phyloP scores from a whole-genome alignment of 2,888 invertebrate genomes.

The Cephus pulcher region DNA sequence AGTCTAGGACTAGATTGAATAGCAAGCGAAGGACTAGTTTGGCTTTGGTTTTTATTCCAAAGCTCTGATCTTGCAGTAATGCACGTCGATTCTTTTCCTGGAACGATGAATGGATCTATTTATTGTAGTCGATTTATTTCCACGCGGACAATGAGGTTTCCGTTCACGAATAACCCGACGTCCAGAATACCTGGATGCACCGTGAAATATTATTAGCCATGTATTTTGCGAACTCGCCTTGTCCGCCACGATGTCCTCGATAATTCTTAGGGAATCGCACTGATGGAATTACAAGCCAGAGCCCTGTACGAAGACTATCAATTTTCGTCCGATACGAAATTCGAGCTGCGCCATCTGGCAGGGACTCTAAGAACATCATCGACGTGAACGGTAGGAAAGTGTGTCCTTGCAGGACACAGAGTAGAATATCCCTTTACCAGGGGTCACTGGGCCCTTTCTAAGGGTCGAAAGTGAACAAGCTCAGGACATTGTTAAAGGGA shows the following conservation, averaged over 20 bases:
- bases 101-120: background rate
- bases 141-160: background rate
- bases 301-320: background rate
- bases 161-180: background rate
- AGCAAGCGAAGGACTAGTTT: background rate
- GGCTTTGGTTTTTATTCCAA: background rate
- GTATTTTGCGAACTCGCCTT: background rate
- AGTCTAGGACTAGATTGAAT: background rate
- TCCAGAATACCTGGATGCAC: background rate
- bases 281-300: background rate
- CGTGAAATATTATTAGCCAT: background rate
- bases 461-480: background rate
- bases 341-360: slow-evolving; percentile 10
- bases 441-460: background rate
- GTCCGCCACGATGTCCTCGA: background rate
- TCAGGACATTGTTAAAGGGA: background rate
- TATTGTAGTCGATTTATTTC: background rate
- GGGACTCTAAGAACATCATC: background rate
- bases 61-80: background rate
- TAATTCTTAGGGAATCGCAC: background rate
- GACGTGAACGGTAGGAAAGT: background rate
- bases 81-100: background rate
- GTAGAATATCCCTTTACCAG: background rate
- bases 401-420: background rate
- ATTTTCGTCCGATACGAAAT: slow-evolving; percentile 19